Evolutionary conservation across 2,888 invertebrate genomes (phyloP).

Genomic region (Melieria picta): DNA sequence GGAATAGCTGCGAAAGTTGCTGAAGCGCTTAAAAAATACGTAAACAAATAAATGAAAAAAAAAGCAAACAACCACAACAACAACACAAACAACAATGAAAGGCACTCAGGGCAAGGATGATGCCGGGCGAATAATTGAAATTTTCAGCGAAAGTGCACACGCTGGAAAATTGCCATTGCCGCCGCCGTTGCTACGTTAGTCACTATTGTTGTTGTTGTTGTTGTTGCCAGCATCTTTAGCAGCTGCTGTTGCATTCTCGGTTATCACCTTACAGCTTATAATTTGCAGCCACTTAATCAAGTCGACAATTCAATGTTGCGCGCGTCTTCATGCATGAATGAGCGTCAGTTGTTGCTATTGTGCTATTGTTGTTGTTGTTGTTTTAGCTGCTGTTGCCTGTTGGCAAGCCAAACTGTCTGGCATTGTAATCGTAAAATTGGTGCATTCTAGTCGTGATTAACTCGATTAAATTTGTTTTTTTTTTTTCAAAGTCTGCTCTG

Average conservation of each 20-base stretch:
- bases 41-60: no score
- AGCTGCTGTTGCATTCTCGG: conserved; percentile 1
- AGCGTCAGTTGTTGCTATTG: background rate
- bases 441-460: background rate
- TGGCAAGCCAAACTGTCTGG: background rate
- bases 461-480: background rate
- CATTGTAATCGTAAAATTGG: conserved; percentile 14
- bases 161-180: conserved; percentile 14
- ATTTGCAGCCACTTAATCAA: conserved; percentile 29
- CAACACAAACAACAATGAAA: no score
- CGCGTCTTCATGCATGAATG: conserved; percentile 15
- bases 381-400: background rate
- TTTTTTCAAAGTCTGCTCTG: conserved; percentile 8
- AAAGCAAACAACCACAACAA: no score
- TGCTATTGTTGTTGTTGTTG: background rate
- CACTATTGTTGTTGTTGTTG: background rate
- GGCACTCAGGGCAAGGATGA: conserved; percentile 21
- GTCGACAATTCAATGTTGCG: conserved; percentile 15
- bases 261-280: background rate
- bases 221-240: conserved; percentile 7
- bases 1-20: background rate
- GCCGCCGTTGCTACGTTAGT: background rate
- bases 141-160: conserved; percentile 22
- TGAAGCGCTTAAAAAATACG: no score
- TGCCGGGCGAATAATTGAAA: background rate